Evolutionary conservation across 2,113 vertebrate species (phyloP), one percentile per base, ranked within the genome.

Genomic region (Microcebus griseorufus): DNA sequence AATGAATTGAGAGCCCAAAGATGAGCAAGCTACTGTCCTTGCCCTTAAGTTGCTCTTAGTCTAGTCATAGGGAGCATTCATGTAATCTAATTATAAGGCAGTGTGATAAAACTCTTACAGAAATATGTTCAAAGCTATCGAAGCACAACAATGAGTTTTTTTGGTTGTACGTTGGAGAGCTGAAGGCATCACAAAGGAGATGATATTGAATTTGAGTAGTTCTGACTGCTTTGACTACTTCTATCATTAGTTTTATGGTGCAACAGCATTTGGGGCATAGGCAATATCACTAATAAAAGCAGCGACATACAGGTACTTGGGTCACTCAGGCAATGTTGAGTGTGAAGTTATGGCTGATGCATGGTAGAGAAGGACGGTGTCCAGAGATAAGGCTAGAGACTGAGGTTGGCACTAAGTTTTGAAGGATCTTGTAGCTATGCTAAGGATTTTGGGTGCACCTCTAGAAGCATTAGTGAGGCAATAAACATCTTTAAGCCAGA

Each of bases 321-420:
- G 62, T 93, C 10, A 34, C 17, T 89, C 22, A 91, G 37, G 25
- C 32, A 82, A 2, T 87, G 34, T 32, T 86, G 67, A 90, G 60
- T 86, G 39, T 51, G 2, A 37, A 2, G 48, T 73, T 85, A 32
- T 75, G 79, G 7, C 45, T 78, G 25, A 45, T 87, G 14, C 22
- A 76, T 78, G 23, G 14, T 48, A 65, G 39, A 84, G 11, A 94
- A 72, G 53, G 62, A 17, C 3, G 16, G 39, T 62, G 17, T 55
- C 82, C 32, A 80, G 37, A 60, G 10, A 60, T 69, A 86, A 94
- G 45, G 25, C n/a, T 84, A 58, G 79, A 75, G n/a, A 87, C 27
- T 92, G 70, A 72, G 62, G 17, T 58, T 97, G 81, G 42, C 65
- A 94, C 23, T 55, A 65, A 76, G 39, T 62, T 92, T 88, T 81